A percentile compares a stretch with the other conserved stretches of the same genome.
phyloP scores from a whole-genome alignment of 2,888 invertebrate species.

The Tipula unca region DNA sequence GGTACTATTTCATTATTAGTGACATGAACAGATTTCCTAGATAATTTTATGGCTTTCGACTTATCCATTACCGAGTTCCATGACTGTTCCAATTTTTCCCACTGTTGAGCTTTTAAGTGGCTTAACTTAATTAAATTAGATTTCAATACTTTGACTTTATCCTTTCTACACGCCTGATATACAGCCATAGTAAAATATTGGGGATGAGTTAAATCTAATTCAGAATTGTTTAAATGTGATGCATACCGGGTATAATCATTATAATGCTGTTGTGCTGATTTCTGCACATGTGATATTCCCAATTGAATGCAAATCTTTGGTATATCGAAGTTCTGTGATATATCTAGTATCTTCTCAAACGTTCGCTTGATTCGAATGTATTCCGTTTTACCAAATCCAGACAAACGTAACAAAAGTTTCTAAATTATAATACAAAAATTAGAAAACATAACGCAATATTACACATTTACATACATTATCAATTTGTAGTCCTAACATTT shows the following conservation, averaged over 20 bases:
- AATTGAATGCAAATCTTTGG: conserved; percentile 50
- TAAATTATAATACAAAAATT: conserved; percentile 32
- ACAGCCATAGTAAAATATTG: conserved; percentile 58
- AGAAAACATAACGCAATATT: background rate
- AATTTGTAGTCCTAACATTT: conserved; percentile 44
- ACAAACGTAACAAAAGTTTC: conserved; percentile 51
- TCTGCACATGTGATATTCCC: conserved; percentile 43
- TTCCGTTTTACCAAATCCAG: conserved; percentile 47
- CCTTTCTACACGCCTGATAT: conserved; percentile 53
- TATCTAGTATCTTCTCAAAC: conserved; percentile 51
- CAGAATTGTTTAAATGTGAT: conserved; percentile 42
- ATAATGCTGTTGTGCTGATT: conserved; percentile 48
- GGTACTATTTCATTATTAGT: background rate
- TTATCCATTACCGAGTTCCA: conserved; percentile 43
- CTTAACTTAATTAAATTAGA: conserved; percentile 49
- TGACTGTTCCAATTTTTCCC: conserved; percentile 50
- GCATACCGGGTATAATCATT: conserved; percentile 42
- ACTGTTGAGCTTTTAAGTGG: conserved; percentile 50
- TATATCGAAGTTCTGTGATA: conserved; percentile 48
- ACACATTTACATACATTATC: conserved; percentile 43
- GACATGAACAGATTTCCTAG: background rate
- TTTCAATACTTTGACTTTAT: conserved; percentile 50
- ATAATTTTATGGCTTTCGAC: background rate
- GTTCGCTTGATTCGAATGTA: conserved; percentile 50
- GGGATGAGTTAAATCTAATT: conserved; percentile 49